These are phyloP conservation scores for Apostichopus californicus DNA, from an alignment of 35 echinoderm and acorn worm species.

Conservation along the genomic window DNA sequence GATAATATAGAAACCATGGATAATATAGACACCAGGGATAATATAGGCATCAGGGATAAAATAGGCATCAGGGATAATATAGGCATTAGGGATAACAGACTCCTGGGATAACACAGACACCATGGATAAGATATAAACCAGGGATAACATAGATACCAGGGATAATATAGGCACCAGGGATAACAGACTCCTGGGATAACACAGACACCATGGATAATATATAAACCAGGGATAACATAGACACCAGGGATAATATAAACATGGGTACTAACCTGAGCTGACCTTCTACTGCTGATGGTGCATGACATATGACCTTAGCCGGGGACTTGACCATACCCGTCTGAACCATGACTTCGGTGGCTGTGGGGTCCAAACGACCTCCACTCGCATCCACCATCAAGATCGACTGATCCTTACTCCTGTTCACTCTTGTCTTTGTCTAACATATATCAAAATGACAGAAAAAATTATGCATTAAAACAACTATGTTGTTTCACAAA, in stretches of 20 bases:
- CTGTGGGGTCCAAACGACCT: slow-evolving; percentile 52
- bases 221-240: neutral
- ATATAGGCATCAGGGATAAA: neutral
- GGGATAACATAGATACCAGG: neutral
- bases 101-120: neutral
- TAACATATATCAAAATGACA: neutral
- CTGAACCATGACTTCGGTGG: slow-evolving; percentile 72
- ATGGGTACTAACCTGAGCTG: slow-evolving; percentile 68
- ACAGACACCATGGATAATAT: neutral
- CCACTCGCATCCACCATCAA: slow-evolving; percentile 84
- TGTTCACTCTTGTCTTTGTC: neutral
- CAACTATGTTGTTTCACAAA: too few relatives aligned
- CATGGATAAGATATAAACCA: neutral
- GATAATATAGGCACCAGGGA: neutral
- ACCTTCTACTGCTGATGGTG: slow-evolving; percentile 79
- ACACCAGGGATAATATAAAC: too few relatives aligned
- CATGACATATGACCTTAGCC: slow-evolving; percentile 90
- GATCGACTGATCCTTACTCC: slow-evolving; percentile 53
- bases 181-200: neutral
- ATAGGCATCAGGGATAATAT: neutral
- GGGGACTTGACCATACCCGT: slow-evolving; percentile 74
- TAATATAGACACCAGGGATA: too few relatives aligned
- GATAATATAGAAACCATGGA: too few relatives aligned
- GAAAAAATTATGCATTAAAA: too few relatives aligned
- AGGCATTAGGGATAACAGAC: neutral